Evolutionary conservation across 2,888 invertebrate species (phyloP).

Genomic region (Parochlus steinenii): DNA sequence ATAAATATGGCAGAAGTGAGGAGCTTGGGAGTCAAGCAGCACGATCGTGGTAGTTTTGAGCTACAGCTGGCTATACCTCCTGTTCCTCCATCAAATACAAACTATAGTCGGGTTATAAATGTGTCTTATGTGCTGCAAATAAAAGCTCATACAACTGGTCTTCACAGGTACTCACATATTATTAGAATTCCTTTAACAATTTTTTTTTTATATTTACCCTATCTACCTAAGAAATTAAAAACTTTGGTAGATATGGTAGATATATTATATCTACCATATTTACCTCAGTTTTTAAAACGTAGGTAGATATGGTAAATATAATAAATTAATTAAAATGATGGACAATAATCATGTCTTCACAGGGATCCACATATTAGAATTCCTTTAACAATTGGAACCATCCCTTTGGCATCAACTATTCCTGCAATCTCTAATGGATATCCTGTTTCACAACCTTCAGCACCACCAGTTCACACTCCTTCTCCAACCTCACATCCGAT

Average conservation of each 20-base stretch:
- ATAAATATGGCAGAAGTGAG: background rate
- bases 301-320: too few relatives aligned
- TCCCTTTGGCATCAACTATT: conserved; percentile 2
- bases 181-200: too few relatives aligned
- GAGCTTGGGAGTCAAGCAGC: background rate
- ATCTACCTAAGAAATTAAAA: too few relatives aligned
- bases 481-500: conserved; percentile 3
- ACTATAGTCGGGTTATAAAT: conserved; percentile 3
- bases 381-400: conserved; percentile 7
- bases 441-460: too few relatives aligned
- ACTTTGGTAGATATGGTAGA: too few relatives aligned
- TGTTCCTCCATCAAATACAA: conserved; percentile 5
- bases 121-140: conserved; percentile 6
- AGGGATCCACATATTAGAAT: conserved; percentile 1
- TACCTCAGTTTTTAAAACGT: too few relatives aligned
- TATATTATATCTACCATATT: too few relatives aligned
- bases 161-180: too few relatives aligned
- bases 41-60: background rate
- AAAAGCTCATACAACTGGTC: background rate
- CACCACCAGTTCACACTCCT: background rate
- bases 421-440: too few relatives aligned
- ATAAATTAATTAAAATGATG: too few relatives aligned
- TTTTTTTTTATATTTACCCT: too few relatives aligned
- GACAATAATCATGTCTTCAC: conserved; percentile 8
- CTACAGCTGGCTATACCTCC: background rate